Base-by-base conservation (phyloP, 2,888 invertebrate species). In the Plebejus melissa region DNA sequence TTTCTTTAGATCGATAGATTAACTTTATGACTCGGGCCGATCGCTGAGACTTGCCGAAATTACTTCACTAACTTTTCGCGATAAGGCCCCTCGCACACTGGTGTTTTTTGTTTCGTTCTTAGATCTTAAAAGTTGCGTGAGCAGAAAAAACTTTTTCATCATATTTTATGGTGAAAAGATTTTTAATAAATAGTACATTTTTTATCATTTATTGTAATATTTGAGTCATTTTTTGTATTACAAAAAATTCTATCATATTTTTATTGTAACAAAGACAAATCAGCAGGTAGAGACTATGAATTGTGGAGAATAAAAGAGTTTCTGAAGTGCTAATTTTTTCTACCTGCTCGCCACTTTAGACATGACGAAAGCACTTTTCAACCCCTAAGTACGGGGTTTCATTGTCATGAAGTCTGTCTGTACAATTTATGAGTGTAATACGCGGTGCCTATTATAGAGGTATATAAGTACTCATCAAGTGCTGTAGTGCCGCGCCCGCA, bases 1-100 rank as follows among this genome's bases (percentile, higher is more conserved):
- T 78, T 76, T 78, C 77, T 80, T 79, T 77, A 78, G 75, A 50
- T 69, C 41, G 57, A 70, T 65, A 69, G 54, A 72, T 76, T 75
- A 72, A 76, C 69, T 76, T 76, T 75, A 74, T 57, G 75, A 75
- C 70, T 71, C 41, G 13, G 70, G 32, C 32, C 32, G 72, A 72
- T 72, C 72, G 72, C 32, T 16, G 32, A 72, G 54, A 54, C 54
- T 22, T 32, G 28, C 16, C 28, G 28, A 41, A 46, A 50, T 50
- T 13, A 28, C 32, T 72, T 38, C 13, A 46, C 41, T 22, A 72
- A 32, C 16, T 54, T 72, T 32, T 28, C 32, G 70, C 38, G 41
- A 72, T 72, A 54, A 54, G 50, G 54, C 50, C 13, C 28, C 54
- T 28, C 54, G 11, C 46, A 4, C 71, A 71, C 46, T 41, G 22